A percentile compares a stretch with the other conserved stretches of the same genome.
These are phyloP conservation scores for Scartelaos histophorus DNA, from an alignment of 2,113 vertebrate species.

Conservation along the genomic window DNA sequence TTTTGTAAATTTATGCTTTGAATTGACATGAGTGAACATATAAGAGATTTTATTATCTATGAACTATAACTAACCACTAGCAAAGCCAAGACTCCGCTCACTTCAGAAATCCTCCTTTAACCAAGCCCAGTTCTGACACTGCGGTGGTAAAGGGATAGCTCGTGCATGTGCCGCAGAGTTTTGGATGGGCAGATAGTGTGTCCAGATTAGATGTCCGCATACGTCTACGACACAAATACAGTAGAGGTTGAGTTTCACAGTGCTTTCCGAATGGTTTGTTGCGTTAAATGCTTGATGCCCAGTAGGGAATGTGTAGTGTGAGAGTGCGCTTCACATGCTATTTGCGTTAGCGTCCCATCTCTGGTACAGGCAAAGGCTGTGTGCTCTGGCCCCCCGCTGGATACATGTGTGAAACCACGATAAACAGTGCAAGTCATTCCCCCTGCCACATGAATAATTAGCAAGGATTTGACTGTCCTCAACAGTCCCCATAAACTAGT, in stretches of 20 bases:
- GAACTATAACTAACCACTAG: no score
- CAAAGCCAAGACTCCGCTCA: background rate
- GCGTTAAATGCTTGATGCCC: constrained; percentile 19
- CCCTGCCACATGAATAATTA: constrained; percentile 11
- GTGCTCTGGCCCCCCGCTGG: constrained; percentile 14
- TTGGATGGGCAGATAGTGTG: constrained; percentile 57
- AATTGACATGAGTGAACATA: background rate
- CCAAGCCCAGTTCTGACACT: constrained; percentile 34
- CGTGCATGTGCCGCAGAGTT: constrained; percentile 38
- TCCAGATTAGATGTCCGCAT: constrained; percentile 45
- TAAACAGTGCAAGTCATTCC: constrained; percentile 13
- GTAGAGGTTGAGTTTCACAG: constrained; percentile 18
- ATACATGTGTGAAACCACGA: constrained; percentile 16
- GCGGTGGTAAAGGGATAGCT: constrained; percentile 41
- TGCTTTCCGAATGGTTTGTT: constrained; percentile 16
- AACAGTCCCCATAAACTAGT: constrained; percentile 1
- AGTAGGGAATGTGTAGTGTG: constrained; percentile 14
- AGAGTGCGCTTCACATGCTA: constrained; percentile 5
- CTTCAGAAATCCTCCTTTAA: background rate
- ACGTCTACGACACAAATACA: constrained; percentile 20
- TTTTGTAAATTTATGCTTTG: background rate
- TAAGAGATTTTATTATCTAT: no score
- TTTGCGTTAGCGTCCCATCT: constrained; percentile 25
- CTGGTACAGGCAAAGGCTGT: background rate
- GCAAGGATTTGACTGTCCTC: constrained; percentile 11